These are phyloP conservation scores for Elachura formosa DNA, from an alignment of 2,113 vertebrate species.

Conservation along the genomic window DNA sequence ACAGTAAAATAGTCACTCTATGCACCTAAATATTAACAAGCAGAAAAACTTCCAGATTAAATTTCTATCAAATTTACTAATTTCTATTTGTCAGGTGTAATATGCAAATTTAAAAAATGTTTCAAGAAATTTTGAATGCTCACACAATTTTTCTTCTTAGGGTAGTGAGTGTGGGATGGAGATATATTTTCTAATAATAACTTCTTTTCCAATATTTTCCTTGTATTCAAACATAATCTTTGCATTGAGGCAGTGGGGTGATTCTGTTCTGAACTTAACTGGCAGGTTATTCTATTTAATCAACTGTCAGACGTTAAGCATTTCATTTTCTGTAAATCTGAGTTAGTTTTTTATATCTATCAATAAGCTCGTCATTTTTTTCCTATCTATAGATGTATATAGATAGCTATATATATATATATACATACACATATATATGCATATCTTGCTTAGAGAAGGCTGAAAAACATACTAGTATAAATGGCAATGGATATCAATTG, in stretches of 20 bases:
- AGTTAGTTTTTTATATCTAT: neutral
- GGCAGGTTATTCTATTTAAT: neutral
- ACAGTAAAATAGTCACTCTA: neutral
- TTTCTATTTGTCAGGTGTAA: neutral
- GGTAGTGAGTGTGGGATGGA: neutral
- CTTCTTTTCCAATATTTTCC: neutral
- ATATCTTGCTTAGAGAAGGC: neutral
- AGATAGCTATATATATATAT: too few species aligned
- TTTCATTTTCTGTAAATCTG: neutral
- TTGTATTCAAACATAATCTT: neutral
- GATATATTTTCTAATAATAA: neutral
- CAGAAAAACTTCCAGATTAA: fast-evolving
- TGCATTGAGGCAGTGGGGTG: neutral
- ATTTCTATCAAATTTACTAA: neutral
- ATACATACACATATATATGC: too few species aligned
- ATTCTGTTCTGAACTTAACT: neutral
- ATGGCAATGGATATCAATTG: neutral
- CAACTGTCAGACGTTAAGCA: neutral
- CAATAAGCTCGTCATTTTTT: neutral
- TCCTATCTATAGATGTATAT: neutral
- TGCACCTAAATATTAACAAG: neutral
- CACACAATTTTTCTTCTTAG: neutral
- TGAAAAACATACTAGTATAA: neutral
- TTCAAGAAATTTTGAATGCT: neutral
- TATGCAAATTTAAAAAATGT: neutral